A percentile compares a stretch with the other conserved stretches of the same genome.
Conservation (phyloP, 2,113 vertebrate species). For the Alosa alosa region DNA sequence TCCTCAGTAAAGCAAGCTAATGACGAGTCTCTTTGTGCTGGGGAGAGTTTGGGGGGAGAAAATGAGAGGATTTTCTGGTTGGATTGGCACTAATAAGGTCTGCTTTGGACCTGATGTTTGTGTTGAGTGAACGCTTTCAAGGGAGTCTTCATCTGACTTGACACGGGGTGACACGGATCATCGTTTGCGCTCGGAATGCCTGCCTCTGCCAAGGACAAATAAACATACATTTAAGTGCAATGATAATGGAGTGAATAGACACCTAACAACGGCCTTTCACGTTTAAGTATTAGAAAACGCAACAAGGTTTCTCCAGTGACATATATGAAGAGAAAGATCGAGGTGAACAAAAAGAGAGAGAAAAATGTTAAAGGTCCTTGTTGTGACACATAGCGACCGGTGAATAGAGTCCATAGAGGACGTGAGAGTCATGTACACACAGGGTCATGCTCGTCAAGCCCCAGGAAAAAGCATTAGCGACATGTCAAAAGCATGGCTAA, state of each 20-base stretch:
- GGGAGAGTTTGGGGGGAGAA: neutral
- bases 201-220: constrained; percentile 45
- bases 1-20: constrained; percentile 37
- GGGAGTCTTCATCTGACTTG: constrained; percentile 47
- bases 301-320: neutral
- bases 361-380: constrained; percentile 54
- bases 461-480: neutral
- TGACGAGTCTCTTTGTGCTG: constrained; percentile 48
- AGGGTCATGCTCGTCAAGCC: constrained; percentile 10
- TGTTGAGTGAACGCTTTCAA: constrained; percentile 63
- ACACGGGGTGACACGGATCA: constrained; percentile 44
- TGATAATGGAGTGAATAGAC: neutral
- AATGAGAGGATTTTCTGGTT: constrained; percentile 70
- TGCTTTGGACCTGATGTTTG: constrained; percentile 47
- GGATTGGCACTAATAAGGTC: constrained; percentile 60
- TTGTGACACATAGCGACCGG: constrained; percentile 57
- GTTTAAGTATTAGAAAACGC: neutral
- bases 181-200: constrained; percentile 31
- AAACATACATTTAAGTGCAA: constrained; percentile 43
- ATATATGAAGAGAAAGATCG: neutral
- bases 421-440: constrained; percentile 37
- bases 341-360: neutral
- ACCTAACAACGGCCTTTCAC: neutral
- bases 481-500: neutral
- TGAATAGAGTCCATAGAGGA: constrained; percentile 25